A percentile compares a stretch with the other conserved stretches of the same genome.
Conservation (phyloP, 1,140 invertebrate genomes). For the Sarcophaga peregrina region DNA sequence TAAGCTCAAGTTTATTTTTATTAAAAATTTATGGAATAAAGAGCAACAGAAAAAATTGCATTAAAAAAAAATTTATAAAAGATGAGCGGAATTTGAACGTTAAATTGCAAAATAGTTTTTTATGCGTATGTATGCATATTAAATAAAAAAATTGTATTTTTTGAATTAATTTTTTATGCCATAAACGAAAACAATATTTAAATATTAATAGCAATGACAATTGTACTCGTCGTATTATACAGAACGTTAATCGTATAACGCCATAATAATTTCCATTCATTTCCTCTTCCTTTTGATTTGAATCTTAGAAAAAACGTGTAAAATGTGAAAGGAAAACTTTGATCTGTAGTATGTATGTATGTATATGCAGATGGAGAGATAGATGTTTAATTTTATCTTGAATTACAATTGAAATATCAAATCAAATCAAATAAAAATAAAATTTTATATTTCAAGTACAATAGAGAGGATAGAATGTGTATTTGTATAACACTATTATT, state of each 20-base stretch:
- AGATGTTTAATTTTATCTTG: neutral
- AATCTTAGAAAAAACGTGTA: too few species aligned
- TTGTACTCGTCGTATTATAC: neutral
- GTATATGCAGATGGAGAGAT: neutral
- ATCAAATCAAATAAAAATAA: neutral
- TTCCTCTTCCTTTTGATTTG: neutral
- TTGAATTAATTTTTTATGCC: neutral
- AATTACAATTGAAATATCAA: conserved; percentile 1
- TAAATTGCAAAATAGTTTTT: conserved; percentile 3
- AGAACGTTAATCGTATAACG: neutral
- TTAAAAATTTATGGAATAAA: neutral
- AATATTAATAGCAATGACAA: too few species aligned
- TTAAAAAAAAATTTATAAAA: too few species aligned
- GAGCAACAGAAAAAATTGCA: too few species aligned
- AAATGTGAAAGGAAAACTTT: too few species aligned
- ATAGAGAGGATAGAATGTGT: neutral
- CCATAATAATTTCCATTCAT: conserved; percentile 8
- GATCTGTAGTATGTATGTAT: neutral
- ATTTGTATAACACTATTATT: neutral
- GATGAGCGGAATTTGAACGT: neutral
- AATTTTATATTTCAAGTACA: neutral
- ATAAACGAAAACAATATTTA: too few species aligned
- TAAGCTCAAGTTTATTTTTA: conserved; percentile 11
- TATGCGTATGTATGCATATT: neutral
- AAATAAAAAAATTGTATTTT: neutral